Evolutionary conservation across 23 tunicate genomes (phyloP).

Genomic region (Halocynthia aurantium): DNA sequence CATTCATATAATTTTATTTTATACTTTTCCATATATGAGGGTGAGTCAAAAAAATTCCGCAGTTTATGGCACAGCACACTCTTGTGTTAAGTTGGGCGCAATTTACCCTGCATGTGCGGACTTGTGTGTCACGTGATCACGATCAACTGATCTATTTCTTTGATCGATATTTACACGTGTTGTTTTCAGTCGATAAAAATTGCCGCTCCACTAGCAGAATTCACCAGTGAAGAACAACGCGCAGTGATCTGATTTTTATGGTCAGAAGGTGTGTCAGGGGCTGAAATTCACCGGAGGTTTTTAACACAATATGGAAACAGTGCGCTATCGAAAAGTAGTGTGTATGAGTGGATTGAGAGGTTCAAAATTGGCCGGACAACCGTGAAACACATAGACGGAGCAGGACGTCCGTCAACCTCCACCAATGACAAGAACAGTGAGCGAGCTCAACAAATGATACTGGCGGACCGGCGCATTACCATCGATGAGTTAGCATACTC

Average conservation of each 20-base stretch:
- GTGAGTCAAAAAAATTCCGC: constrained; percentile 11
- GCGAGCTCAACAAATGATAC: constrained; percentile 32
- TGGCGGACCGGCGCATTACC: constrained; percentile 26
- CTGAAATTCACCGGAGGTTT: constrained; percentile 17
- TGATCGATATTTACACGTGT: constrained; percentile 12
- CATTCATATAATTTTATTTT: background rate
- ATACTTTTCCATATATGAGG: background rate
- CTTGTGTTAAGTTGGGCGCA: constrained; percentile 9
- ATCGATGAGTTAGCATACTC: constrained; percentile 21
- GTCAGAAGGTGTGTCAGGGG: constrained; percentile 25
- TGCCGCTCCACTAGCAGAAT: constrained; percentile 23
- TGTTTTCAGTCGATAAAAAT: constrained; percentile 16
- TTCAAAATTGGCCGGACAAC: constrained; percentile 36
- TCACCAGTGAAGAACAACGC: constrained; percentile 23
- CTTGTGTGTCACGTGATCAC: constrained; percentile 23
- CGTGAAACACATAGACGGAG: constrained; percentile 29
- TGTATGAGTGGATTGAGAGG: constrained; percentile 37
- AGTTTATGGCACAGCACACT: constrained; percentile 19
- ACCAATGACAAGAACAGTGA: constrained; percentile 29
- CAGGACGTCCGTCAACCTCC: constrained; percentile 36
- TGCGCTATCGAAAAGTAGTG: constrained; percentile 23
- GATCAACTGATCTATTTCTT: constrained; percentile 18
- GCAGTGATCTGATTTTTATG: constrained; percentile 21
- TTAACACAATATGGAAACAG: constrained; percentile 28
- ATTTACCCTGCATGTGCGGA: background rate